Percentiles rank a stretch among this genome's conserved stretches.
phyloP scores from a whole-genome alignment of 1,140 invertebrate species.

The Lycorma delicatula region DNA sequence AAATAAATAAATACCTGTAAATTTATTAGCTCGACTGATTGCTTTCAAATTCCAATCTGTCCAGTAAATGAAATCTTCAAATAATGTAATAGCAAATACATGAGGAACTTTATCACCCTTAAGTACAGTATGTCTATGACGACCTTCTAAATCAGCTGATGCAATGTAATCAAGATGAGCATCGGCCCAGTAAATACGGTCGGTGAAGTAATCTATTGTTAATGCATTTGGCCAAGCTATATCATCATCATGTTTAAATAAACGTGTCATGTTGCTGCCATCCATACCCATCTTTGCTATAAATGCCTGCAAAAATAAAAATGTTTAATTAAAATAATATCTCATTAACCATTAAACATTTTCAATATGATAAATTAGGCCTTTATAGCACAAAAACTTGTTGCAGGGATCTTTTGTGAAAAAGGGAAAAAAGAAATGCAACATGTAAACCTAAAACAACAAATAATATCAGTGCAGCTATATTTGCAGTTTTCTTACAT shows the following conservation, averaged over 20 bases:
- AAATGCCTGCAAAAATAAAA: constrained; percentile 72
- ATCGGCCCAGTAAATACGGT: constrained; percentile 93
- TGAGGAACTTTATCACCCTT: constrained; percentile 77
- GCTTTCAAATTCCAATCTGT: constrained; percentile 96
- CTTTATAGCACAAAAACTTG: too few species aligned
- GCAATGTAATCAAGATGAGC: constrained; percentile 98
- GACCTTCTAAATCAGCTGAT: constrained; percentile 83
- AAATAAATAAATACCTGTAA: constrained; percentile 54
- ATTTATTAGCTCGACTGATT: constrained; percentile 79
- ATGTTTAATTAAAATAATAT: too few species aligned
- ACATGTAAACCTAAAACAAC: too few species aligned
- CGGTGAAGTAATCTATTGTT: constrained; percentile 93
- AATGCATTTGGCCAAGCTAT: constrained; percentile 98
- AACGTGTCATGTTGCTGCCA: constrained; percentile 80
- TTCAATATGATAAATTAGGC: too few species aligned
- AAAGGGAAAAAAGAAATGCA: too few species aligned
- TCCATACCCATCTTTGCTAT: constrained; percentile 98
- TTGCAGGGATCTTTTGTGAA: too few species aligned
- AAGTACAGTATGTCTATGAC: constrained; percentile 70
- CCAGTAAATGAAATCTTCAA: constrained; percentile 94
- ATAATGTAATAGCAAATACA: constrained; percentile 87
- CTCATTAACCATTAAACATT: too few species aligned
- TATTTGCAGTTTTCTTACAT: too few species aligned
- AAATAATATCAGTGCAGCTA: too few species aligned
- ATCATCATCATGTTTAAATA: constrained; percentile 87